Conservation (phyloP, 2,797 vertebrate species). For the Sebastes baramenuke region DNA sequence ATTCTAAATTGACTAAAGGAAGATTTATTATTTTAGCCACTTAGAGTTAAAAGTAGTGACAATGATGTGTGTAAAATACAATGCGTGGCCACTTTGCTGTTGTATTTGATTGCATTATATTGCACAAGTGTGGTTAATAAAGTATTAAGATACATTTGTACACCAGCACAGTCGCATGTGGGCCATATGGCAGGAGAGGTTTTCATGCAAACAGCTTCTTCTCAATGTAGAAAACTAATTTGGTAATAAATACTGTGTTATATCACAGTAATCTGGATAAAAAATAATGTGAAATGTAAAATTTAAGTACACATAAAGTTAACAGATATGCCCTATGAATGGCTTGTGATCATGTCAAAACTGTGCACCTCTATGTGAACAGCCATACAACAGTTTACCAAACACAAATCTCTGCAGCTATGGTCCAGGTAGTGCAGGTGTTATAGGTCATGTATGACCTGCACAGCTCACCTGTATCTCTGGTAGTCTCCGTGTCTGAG, state of each 20-base stretch:
- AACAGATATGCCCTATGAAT: not conserved
- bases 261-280: too few relatives aligned
- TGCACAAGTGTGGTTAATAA: not conserved
- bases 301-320: not conserved
- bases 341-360: not conserved
- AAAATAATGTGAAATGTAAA: not conserved
- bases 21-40: not conserved
- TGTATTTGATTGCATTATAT: not conserved
- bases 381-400: not conserved
- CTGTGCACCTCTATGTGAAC: not conserved
- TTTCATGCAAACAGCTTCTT: not conserved
- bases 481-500: conserved; percentile 97
- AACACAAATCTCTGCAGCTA: not conserved
- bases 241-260: not conserved
- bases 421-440: not conserved
- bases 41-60: not conserved
- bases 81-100: not conserved
- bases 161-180: not conserved
- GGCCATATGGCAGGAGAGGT: not conserved
- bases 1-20: not conserved
- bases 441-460: not conserved
- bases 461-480: conserved; percentile 91
- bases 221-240: not conserved
- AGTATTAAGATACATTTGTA: not conserved
- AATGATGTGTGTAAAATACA: not conserved